Conservation (phyloP, 2,797 vertebrate species). For the Neoniphon sammara region DNA sequence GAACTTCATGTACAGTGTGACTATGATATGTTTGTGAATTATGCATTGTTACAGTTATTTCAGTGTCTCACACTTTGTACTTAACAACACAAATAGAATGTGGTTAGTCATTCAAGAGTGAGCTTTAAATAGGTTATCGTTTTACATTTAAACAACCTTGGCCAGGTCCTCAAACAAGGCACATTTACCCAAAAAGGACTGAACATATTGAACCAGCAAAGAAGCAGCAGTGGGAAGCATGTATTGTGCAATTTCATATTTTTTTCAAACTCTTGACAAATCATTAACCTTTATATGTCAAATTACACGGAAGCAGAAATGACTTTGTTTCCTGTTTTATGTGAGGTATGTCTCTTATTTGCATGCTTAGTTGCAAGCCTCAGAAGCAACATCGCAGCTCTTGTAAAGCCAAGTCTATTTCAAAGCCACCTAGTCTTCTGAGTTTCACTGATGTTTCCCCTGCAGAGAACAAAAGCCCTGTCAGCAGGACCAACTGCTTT, state of each 20-base stretch:
- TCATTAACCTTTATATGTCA: neutral
- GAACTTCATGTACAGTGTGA: neutral
- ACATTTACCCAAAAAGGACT: too few species aligned
- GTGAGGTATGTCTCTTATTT: constrained; percentile 19
- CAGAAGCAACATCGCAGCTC: constrained; percentile 35
- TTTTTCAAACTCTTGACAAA: neutral
- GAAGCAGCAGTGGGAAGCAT: neutral
- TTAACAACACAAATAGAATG: too few species aligned
- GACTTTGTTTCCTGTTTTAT: constrained; percentile 26
- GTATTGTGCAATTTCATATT: constrained; percentile 19
- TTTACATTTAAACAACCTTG: too few species aligned
- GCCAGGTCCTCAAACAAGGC: too few species aligned
- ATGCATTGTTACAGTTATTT: too few species aligned
- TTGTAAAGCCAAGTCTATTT: constrained; percentile 48
- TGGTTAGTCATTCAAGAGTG: too few species aligned
- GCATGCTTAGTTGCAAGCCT: constrained; percentile 25
- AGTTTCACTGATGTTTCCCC: constrained; percentile 51
- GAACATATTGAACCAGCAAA: neutral
- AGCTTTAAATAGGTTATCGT: too few species aligned
- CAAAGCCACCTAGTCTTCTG: constrained; percentile 41
- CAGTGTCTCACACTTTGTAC: too few species aligned
- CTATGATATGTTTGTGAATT: neutral
- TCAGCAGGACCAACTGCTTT: constrained; percentile 66
- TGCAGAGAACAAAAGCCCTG: constrained; percentile 64
- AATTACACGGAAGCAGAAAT: constrained; percentile 5